Evolutionary conservation across 2,797 vertebrate genomes (phyloP), one percentile per base, ranked within the genome.

Genomic region (Ciconia nigra): DNA sequence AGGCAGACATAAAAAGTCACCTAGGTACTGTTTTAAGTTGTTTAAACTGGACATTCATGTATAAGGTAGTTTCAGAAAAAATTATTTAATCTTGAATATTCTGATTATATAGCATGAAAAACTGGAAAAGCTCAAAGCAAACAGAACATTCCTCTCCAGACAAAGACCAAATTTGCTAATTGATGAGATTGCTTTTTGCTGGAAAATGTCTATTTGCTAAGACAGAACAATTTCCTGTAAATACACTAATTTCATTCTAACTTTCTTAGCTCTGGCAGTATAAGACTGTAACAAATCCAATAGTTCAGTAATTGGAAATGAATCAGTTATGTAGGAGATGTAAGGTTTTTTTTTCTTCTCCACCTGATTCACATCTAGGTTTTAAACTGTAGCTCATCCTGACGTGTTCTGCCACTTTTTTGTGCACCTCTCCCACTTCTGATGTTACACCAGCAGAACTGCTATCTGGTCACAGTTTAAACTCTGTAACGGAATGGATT

Each of bases 31-130:
- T 17, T 83, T 87, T 22, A 20, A 21, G 4, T 55, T 83, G 13
- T 52, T 91, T 67, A 42, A 86, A 41, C 11, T 62, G 13, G 3
- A 1, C 0, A 1, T 57, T 70, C 0, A 0, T 41, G 22, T 37
- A 25, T 37, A 35, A 63, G 0, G 7, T 28, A 65, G 6, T 66
- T 72, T 57, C 15, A 58, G 72, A 46, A 11, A 78, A 66, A 47
- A 47, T 18, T 29, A n/a, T 47, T 88, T 66, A 19, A 76, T 66
- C 21, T 70, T 70, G 18, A 83, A n/a, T 62, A 22, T 77, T 85
- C 46, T 76, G 33, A 46, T 69, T 44, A 31, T 29, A 21, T 21
- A 70, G 21, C 15, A 47, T 15, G 18, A 72, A 59, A 82, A 25
- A 21, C 4, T 49, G 24, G 35, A 83, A 66, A 49, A 69, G 2